Conservation (phyloP, 2,797 vertebrate genomes). For the Mareca penelope region DNA sequence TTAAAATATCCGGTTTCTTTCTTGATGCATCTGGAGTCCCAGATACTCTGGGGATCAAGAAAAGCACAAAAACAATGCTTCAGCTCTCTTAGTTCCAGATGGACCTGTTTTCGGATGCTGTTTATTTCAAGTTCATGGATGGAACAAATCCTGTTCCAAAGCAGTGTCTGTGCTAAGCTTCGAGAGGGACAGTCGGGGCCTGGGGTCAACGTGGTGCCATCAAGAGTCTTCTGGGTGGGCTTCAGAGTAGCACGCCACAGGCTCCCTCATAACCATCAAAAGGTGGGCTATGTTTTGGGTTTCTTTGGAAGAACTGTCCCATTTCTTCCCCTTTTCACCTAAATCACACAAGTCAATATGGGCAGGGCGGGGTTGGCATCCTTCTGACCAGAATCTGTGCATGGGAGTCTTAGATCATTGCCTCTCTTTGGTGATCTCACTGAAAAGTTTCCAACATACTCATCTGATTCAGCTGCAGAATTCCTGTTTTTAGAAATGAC, state of each 20-base stretch:
- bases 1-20: constrained; percentile 31
- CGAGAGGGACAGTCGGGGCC: neutral
- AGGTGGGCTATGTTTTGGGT: neutral
- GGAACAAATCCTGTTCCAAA: neutral
- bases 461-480: neutral
- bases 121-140: accelerated
- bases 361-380: neutral
- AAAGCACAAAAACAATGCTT: neutral
- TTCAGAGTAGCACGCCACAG: neutral
- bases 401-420: neutral
- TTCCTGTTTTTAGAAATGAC: neutral
- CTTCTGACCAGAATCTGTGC: neutral
- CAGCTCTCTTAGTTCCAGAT: neutral
- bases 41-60: neutral
- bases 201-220: neutral
- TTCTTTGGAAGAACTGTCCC: accelerated
- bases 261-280: neutral
- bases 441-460: neutral
- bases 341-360: neutral
- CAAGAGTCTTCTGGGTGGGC: neutral
- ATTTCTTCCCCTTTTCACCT: neutral
- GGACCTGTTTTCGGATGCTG: neutral
- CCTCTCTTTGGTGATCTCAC: neutral
- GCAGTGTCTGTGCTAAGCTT: neutral
- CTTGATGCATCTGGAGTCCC: neutral